Evolutionary conservation across 35 echinoderm and acorn worm species (phyloP).

Genomic region (Hemicentrotus pulcherrimus): DNA sequence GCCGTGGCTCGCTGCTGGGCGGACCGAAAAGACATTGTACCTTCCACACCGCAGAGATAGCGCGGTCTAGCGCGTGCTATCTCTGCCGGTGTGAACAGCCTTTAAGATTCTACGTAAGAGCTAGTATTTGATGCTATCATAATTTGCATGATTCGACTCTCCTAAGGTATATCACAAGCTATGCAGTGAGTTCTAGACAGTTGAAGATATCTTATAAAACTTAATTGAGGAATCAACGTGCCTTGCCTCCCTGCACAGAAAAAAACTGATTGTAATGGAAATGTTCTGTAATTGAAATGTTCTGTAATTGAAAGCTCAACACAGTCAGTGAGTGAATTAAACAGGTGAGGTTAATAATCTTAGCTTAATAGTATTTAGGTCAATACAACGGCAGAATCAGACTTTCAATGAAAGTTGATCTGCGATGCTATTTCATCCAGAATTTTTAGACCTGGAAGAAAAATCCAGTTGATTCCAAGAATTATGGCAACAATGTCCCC

Average conservation of each 20-base stretch:
- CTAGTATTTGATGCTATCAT: too few species aligned
- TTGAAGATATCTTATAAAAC: neutral
- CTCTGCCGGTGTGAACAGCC: too few species aligned
- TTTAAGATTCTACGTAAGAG: too few species aligned
- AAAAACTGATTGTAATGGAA: neutral
- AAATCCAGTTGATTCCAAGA: neutral
- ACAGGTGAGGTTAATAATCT: neutral
- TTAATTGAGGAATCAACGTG: neutral
- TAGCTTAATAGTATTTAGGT: conserved; percentile 4
- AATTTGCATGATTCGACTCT: too few species aligned
- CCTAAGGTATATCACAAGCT: neutral
- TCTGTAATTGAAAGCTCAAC: neutral
- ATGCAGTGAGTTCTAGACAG: neutral
- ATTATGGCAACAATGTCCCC: neutral
- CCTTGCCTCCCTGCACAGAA: neutral
- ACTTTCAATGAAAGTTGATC: conserved; percentile 5
- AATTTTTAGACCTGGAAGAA: neutral
- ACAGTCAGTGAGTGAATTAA: neutral
- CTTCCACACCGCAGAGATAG: too few species aligned
- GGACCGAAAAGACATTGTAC: too few species aligned
- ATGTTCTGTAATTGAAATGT: neutral
- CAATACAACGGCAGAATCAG: neutral
- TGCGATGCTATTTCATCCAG: neutral
- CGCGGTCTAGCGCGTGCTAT: too few species aligned
- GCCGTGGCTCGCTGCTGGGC: too few species aligned